Percentiles rank a stretch among this genome's conserved stretches.
phyloP scores from a whole-genome alignment of 1,140 invertebrate species.

The Anadara kagoshimensis region DNA sequence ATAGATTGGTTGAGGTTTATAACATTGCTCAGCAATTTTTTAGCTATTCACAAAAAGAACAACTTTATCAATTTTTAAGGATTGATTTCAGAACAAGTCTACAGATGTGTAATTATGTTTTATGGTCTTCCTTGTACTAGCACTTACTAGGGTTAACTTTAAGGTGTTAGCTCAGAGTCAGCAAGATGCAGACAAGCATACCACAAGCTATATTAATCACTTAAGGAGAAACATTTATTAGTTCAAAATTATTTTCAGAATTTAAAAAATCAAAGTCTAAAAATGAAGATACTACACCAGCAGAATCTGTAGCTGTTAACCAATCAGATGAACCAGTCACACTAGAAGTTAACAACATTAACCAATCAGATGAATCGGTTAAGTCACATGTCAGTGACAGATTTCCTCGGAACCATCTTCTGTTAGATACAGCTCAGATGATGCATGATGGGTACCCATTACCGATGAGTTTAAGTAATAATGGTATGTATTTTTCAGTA shows the following conservation, averaged over 20 bases:
- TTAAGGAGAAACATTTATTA: no score
- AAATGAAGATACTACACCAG: background rate
- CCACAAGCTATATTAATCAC: no score
- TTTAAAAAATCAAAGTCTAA: background rate
- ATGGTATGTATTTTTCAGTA: background rate
- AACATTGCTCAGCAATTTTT: no score
- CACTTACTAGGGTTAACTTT: no score
- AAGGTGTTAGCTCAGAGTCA: no score
- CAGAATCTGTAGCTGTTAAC: background rate
- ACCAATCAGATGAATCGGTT: slow-evolving; percentile 11
- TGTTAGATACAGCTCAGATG: slow-evolving; percentile 88
- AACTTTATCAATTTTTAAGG: no score
- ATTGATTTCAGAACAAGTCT: no score
- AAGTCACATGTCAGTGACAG: slow-evolving; percentile 30
- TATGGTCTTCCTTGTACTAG: no score
- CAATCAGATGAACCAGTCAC: background rate
- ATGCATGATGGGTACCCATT: slow-evolving; percentile 91
- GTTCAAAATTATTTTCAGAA: background rate
- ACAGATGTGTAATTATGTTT: no score
- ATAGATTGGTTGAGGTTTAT: no score
- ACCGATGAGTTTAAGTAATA: slow-evolving; percentile 73
- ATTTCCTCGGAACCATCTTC: slow-evolving; percentile 82
- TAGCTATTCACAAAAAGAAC: no score
- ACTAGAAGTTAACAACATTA: background rate
- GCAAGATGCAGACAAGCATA: no score